phyloP scores from a whole-genome alignment of 1,140 invertebrate genomes.

The Bombus difficillimus region DNA sequence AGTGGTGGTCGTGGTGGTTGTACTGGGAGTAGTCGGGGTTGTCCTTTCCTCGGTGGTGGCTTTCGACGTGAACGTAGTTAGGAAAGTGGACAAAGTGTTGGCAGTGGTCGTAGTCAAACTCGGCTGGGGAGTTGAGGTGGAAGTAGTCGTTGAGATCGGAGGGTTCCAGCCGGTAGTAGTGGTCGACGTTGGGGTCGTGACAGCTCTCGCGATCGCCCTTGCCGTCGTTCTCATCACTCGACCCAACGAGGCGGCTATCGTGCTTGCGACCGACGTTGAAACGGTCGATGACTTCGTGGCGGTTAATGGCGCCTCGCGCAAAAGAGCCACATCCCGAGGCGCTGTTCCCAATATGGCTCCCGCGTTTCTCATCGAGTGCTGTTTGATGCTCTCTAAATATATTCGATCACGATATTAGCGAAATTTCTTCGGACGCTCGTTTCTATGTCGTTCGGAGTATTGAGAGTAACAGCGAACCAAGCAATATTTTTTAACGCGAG shows the following conservation, averaged over 20 bases:
- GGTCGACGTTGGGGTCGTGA: constrained; percentile 73
- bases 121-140: constrained; percentile 62
- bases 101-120: constrained; percentile 67
- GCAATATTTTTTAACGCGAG: too few relatives aligned
- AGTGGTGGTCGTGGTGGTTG: constrained; percentile 78
- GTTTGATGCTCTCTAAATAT: constrained; percentile 84
- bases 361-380: constrained; percentile 85
- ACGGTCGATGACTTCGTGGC: constrained; percentile 61
- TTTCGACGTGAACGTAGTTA: constrained; percentile 70
- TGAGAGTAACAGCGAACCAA: neutral
- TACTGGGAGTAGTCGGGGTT: constrained; percentile 78
- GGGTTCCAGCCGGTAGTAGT: constrained; percentile 75
- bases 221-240: constrained; percentile 78
- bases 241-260: constrained; percentile 72
- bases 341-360: constrained; percentile 86
- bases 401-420: constrained; percentile 57
- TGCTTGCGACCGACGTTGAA: constrained; percentile 66
- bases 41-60: constrained; percentile 81
- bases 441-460: too few relatives aligned
- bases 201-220: constrained; percentile 75
- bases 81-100: constrained; percentile 74
- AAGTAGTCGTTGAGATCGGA: constrained; percentile 61
- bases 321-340: constrained; percentile 77
- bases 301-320: constrained; percentile 69
- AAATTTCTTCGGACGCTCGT: neutral